Evolutionary conservation across 2,113 vertebrate species (phyloP).

Genomic region (Microtus montanus): DNA sequence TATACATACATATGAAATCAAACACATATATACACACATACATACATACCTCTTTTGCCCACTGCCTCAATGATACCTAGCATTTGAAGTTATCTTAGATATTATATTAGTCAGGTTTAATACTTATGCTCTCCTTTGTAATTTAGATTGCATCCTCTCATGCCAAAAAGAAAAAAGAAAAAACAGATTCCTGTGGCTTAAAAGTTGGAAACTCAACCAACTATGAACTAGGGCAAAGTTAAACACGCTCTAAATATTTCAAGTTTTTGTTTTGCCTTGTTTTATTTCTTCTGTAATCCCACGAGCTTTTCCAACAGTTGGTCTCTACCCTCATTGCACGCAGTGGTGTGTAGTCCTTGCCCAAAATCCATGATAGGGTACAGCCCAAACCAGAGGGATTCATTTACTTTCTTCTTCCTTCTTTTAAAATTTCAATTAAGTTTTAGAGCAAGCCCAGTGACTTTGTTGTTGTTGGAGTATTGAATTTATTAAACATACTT

Average conservation of each 20-base stretch:
- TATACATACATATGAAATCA: no score
- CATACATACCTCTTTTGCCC: neutral
- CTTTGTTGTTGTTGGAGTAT: neutral
- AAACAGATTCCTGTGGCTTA: conserved; percentile 45
- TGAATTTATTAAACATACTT: conserved; percentile 60
- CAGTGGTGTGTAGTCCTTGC: conserved; percentile 22
- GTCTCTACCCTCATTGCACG: neutral
- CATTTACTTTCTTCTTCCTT: neutral
- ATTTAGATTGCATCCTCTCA: conserved; percentile 60
- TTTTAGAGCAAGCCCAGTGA: conserved; percentile 22
- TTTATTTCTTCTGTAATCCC: conserved; percentile 51
- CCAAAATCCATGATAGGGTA: neutral
- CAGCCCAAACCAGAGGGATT: neutral
- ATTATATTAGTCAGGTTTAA: conserved; percentile 25
- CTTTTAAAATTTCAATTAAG: conserved; percentile 27
- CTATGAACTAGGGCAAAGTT: conserved; percentile 69
- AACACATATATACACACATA: neutral
- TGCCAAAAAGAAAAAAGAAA: neutral
- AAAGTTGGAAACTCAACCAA: conserved; percentile 46
- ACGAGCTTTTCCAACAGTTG: conserved; percentile 53
- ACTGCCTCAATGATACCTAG: neutral
- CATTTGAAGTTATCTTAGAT: conserved; percentile 17
- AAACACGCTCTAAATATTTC: conserved; percentile 59
- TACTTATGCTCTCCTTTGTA: conserved; percentile 43
- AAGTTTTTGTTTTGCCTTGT: neutral